These are phyloP conservation scores for silkworm (Bombyx mori) DNA, from an alignment of 1,140 invertebrate genomes.

Conservation along the genomic window ASM3026992v2 NC_085133.1:10430501-10431000, in stretches of 20 bases:
- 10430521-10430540: slow-evolving; percentile 34
- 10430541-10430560: slow-evolving; percentile 19
- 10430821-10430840: slow-evolving; percentile 50
- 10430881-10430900: too few relatives aligned
- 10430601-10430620: slow-evolving; percentile 51
- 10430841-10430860: slow-evolving; percentile 47
- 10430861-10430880: slow-evolving; percentile 29
- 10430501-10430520: slow-evolving; percentile 30
- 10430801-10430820: slow-evolving; percentile 46
- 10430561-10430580: slow-evolving; percentile 31
- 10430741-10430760: slow-evolving; percentile 49
- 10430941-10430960: slow-evolving; percentile 46
- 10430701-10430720: slow-evolving; percentile 56
- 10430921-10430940: slow-evolving; percentile 47
- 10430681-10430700: slow-evolving; percentile 51
- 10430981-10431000: slow-evolving; percentile 40
- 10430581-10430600: slow-evolving; percentile 36
- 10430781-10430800: slow-evolving; percentile 39
- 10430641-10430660: slow-evolving; percentile 52
- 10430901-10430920: slow-evolving; percentile 54
- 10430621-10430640: slow-evolving; percentile 32
- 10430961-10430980: slow-evolving; percentile 44
- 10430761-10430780: slow-evolving; percentile 55
- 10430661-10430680: slow-evolving; percentile 46
- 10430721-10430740: slow-evolving; percentile 40